phyloP scores from a whole-genome alignment of 2,113 vertebrate genomes.

The Phylloscopus trochiloides region DNA sequence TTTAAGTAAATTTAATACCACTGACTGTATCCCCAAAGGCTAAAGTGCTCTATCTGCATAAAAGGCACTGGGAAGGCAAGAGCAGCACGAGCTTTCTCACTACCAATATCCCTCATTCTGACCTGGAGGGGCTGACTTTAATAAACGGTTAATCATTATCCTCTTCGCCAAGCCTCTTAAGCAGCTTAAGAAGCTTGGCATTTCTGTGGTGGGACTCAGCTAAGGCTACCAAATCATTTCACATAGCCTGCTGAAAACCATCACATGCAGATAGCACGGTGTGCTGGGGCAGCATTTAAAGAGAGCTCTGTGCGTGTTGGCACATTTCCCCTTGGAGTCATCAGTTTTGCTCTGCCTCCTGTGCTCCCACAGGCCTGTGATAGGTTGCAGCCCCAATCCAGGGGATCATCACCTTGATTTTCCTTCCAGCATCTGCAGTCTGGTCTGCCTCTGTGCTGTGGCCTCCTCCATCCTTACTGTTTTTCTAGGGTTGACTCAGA shows the following conservation, averaged over 20 bases:
- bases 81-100: background rate
- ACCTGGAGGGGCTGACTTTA: conserved; percentile 61
- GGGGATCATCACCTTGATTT: background rate
- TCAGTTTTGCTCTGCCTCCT: background rate
- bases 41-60: conserved; percentile 30
- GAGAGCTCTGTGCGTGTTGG: background rate
- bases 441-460: background rate
- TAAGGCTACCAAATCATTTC: conserved; percentile 21
- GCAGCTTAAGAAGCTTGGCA: conserved; percentile 52
- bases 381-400: background rate
- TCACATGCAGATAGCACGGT: background rate
- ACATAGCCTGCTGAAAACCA: background rate
- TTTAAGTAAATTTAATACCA: conserved; percentile 49
- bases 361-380: fast-evolving
- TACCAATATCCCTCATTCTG: conserved; percentile 26
- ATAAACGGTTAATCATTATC: conserved; percentile 59
- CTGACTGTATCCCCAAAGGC: background rate
- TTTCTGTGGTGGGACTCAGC: conserved; percentile 33
- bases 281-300: background rate
- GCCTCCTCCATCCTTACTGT: background rate
- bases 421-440: background rate
- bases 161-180: conserved; percentile 50
- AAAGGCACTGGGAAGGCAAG: conserved; percentile 18
- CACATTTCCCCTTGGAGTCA: background rate
- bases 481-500: background rate